These are phyloP conservation scores for Achlya flavicornis DNA, from an alignment of 2,888 invertebrate species.

Conservation along the genomic window DNA sequence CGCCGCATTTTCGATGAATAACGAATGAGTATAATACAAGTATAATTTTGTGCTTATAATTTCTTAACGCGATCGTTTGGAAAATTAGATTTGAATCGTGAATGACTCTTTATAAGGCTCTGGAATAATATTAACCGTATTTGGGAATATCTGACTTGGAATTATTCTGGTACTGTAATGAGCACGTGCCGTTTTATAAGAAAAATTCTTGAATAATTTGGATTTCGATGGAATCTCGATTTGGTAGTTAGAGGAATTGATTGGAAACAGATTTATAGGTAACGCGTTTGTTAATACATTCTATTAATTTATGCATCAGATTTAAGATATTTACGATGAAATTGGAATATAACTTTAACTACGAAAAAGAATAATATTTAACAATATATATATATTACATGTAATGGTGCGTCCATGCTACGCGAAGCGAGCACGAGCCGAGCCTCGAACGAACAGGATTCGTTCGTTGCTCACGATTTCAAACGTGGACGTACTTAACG, in stretches of 20 bases:
- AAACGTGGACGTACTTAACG: no score
- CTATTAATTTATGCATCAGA: no score
- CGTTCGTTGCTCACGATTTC: no score
- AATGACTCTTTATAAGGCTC: constrained; percentile 30
- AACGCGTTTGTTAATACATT: no score
- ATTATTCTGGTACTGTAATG: neutral
- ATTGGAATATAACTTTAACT: no score
- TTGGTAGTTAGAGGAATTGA: neutral
- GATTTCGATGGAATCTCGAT: constrained; percentile 3
- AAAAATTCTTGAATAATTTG: constrained; percentile 2
- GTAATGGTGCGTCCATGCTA: no score
- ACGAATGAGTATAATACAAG: constrained; percentile 62
- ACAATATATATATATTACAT: no score
- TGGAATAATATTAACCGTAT: constrained; percentile 12
- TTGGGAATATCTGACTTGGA: neutral
- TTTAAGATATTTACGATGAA: no score
- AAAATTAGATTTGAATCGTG: constrained; percentile 49
- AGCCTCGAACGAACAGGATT: no score
- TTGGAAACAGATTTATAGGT: neutral
- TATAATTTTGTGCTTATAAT: constrained; percentile 42
- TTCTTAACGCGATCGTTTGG: constrained; percentile 53
- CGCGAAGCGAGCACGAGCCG: no score
- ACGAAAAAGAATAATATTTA: no score
- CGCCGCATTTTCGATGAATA: constrained; percentile 79
- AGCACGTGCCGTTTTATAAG: neutral